These are phyloP conservation scores for Threskiornis aethiopicus DNA, from an alignment of 2,797 vertebrate species.

Conservation along the genomic window DNA sequence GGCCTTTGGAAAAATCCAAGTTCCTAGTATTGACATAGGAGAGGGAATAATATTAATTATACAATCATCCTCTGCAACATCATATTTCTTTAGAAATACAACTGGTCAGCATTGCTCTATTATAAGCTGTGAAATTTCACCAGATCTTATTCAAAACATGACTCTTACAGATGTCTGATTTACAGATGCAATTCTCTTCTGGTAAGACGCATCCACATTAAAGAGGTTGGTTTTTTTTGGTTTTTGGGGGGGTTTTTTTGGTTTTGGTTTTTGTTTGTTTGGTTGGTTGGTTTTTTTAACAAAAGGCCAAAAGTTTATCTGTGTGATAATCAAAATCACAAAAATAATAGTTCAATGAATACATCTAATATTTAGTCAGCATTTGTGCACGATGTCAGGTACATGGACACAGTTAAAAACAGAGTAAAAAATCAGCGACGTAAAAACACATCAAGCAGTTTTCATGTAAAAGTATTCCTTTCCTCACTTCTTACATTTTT, in stretches of 20 bases:
- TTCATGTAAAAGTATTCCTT: background rate
- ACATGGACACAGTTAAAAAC: background rate
- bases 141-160: background rate
- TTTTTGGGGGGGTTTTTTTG: too few species aligned
- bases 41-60: background rate
- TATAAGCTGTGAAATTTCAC: background rate
- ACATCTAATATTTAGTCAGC: background rate
- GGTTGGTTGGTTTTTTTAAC: background rate
- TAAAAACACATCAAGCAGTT: background rate
- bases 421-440: background rate
- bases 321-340: background rate
- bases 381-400: background rate
- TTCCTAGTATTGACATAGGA: slow-evolving; percentile 76
- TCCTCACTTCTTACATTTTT: background rate
- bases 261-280: too few species aligned
- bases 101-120: background rate
- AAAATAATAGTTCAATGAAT: background rate
- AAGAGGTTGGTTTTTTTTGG: background rate
- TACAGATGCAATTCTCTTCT: background rate
- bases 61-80: background rate
- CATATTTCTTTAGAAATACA: background rate
- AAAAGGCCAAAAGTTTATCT: background rate
- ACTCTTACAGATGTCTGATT: background rate
- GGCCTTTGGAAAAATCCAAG: slow-evolving; percentile 97
- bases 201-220: background rate